Conservation (phyloP, 2,888 invertebrate genomes). For the Tiliacea citrago region DNA sequence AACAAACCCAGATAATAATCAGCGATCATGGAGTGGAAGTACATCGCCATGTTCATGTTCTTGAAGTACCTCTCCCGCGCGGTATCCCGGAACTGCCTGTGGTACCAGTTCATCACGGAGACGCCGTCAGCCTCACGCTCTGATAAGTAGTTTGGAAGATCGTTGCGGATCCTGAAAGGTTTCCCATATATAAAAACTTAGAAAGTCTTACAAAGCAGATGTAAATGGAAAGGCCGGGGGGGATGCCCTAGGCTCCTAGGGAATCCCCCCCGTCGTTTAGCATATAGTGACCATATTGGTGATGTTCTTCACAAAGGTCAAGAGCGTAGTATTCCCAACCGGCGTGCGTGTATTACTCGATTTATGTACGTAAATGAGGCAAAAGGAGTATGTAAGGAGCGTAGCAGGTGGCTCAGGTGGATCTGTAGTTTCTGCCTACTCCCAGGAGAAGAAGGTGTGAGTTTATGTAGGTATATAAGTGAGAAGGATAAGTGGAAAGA, state of each 20-base stretch:
- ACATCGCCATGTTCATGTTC: constrained; percentile 98
- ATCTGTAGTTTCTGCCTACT: not conserved
- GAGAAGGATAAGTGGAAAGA: not conserved
- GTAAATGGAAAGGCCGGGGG: too few relatives aligned
- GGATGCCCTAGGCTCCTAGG: too few relatives aligned
- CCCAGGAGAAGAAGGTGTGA: not conserved
- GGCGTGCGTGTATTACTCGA: not conserved
- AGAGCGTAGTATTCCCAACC: not conserved
- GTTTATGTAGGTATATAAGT: not conserved
- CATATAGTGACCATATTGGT: too few relatives aligned
- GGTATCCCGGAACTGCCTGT: constrained; percentile 98
- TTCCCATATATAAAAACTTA: not conserved
- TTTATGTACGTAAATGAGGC: not conserved
- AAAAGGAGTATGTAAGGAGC: not conserved
- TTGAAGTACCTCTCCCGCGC: constrained; percentile 99
- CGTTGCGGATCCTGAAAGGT: constrained; percentile 95
- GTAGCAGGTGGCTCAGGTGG: too few relatives aligned
- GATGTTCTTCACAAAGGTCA: too few relatives aligned
- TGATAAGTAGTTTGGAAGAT: constrained; percentile 98
- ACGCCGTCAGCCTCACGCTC: constrained; percentile 99
- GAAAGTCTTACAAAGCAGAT: too few relatives aligned
- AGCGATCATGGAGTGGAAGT: constrained; percentile 99
- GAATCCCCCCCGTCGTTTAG: too few relatives aligned
- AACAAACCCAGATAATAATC: constrained; percentile 97
- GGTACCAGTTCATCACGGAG: constrained; percentile 99